Evolutionary conservation across 2,113 vertebrate species (phyloP), one percentile per base, ranked within the genome.

Genomic region (Etheostoma spectabile): DNA sequence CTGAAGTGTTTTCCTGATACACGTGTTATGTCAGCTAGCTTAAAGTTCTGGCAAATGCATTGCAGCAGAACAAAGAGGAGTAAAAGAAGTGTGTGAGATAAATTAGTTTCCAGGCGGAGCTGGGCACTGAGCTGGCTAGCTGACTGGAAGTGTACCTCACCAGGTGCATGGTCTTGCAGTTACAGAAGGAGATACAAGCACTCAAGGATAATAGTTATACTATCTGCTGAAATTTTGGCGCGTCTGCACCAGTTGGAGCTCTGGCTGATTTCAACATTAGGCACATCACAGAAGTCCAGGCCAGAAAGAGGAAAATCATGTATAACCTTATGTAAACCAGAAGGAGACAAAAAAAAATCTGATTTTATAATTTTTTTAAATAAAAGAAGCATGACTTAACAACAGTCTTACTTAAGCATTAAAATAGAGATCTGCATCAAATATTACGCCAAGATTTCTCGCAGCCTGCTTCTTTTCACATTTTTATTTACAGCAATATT

Each of bases 1-100:
- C 35, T 69, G 73, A 42, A 84, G 67, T 78, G 84, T 72, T 86
- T 85, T 74, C 65, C 46, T 78, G 63, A 88, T 67, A 60, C 73
- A 80, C 35, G 67, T 89, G 89, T 85, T 84, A 80, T 82, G 85
- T 84, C 77, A 85, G 71, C 89, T 70, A 59, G 78, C 77, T 27
- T 13, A 71, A 76, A 86, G 82, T 59, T 82, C 79, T 52, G 57
- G 78, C 68, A 76, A 76, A 87, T 66, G 79, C 62, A 75, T 21
- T 57, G 61, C 60, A 80, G 65, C 52, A 79, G 35, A 86, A 74
- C 77, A 78, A 75, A 42, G 16, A 69, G 68, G 48, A 81, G 51
- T 56, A 53, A 49, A 53, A 77, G 61, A 75, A 63, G 78, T 78
- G 68, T 7, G 0, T 49, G 55, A 88, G 60, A 88, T 83, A 81